phyloP scores from a whole-genome alignment of 2,797 vertebrate genomes.

The Bryconaethiops microstoma region DNA sequence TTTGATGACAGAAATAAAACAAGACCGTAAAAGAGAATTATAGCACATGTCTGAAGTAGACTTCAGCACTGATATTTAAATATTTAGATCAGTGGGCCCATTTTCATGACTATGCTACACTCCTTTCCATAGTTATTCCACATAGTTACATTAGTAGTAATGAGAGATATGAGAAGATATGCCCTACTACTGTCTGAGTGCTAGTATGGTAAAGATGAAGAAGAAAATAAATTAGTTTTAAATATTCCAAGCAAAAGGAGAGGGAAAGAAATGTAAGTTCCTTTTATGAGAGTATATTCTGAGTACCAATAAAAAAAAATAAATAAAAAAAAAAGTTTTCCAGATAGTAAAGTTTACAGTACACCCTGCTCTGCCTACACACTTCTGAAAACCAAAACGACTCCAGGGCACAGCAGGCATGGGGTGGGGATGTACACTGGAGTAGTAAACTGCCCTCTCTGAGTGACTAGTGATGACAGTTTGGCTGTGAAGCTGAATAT shows the following conservation, averaged over 20 bases:
- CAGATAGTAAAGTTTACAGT: neutral
- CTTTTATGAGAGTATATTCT: neutral
- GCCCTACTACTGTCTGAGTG: neutral
- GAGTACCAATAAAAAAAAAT: neutral
- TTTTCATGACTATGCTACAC: neutral
- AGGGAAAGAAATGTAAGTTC: neutral
- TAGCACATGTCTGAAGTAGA: too few species aligned
- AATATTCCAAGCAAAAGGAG: neutral
- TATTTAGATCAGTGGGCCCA: neutral
- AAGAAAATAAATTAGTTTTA: neutral
- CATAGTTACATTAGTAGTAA: neutral
- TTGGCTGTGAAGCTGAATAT: slow-evolving; percentile 11
- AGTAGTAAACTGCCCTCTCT: neutral
- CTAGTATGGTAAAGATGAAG: neutral
- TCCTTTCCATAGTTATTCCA: neutral
- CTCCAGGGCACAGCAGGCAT: neutral
- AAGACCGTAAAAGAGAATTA: too few species aligned
- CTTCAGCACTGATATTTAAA: too few species aligned
- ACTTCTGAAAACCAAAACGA: neutral
- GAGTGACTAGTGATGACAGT: neutral
- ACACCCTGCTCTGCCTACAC: too few species aligned
- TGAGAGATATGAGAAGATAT: neutral
- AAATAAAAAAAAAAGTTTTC: too few species aligned
- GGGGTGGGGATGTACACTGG: neutral
- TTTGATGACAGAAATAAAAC: too few species aligned